These are phyloP conservation scores for Misgurnus mizolepis DNA, from an alignment of 2,113 vertebrate genomes.

Conservation along the genomic window DNA sequence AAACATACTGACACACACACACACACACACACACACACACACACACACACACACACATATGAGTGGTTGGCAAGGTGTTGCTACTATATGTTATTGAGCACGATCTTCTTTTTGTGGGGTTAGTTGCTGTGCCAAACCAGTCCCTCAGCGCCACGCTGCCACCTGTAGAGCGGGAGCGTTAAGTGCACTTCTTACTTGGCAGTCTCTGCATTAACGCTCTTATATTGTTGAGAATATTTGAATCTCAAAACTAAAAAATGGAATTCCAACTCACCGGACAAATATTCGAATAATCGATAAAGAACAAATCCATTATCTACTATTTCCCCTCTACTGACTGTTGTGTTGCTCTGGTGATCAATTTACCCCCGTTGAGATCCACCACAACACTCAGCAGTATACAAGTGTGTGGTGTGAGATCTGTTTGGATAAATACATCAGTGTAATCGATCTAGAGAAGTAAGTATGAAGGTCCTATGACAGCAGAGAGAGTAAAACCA, in stretches of 20 bases:
- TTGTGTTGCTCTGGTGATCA: too few species aligned
- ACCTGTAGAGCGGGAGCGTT: too few species aligned
- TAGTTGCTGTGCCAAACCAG: too few species aligned
- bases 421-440: background rate
- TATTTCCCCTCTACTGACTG: background rate
- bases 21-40: conserved; percentile 19
- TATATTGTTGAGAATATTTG: too few species aligned
- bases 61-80: background rate
- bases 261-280: too few species aligned
- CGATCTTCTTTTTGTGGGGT: too few species aligned
- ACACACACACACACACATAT: conserved; percentile 13
- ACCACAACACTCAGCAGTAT: background rate
- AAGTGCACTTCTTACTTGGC: too few species aligned
- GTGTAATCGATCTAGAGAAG: background rate
- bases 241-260: too few species aligned
- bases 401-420: background rate
- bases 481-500: background rate
- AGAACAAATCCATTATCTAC: background rate
- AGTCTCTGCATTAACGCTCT: too few species aligned
- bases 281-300: too few species aligned
- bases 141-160: too few species aligned
- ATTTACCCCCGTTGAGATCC: background rate
- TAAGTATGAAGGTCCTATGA: background rate
- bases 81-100: too few species aligned
- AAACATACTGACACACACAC: conserved; percentile 14